These are phyloP conservation scores for Drosophila bocqueti DNA, from an alignment of 1,140 invertebrate species.

Conservation along the genomic window DNA sequence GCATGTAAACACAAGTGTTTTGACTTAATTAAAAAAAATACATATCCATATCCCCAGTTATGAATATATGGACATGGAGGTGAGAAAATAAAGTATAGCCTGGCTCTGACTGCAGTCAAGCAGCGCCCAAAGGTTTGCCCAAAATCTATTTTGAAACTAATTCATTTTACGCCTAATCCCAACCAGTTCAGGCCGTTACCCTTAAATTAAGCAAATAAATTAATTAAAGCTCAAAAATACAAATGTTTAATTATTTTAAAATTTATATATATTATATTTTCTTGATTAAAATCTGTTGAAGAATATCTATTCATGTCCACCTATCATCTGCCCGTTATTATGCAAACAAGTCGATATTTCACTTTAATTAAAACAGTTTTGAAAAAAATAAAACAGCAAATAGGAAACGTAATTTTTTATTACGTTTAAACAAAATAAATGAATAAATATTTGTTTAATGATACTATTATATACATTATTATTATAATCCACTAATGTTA, in stretches of 20 bases:
- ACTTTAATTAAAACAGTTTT: too few species aligned
- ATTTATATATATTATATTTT: not conserved
- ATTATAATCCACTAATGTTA: too few species aligned
- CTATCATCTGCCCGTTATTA: too few species aligned
- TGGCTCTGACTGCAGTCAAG: not conserved
- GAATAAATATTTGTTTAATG: too few species aligned
- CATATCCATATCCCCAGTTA: conserved; percentile 38
- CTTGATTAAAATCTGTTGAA: too few species aligned
- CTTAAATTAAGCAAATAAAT: not conserved
- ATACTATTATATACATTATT: not conserved
- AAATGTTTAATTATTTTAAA: not conserved
- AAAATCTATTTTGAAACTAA: conserved; percentile 35
- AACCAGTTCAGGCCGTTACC: not conserved
- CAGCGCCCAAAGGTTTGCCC: conserved; percentile 10
- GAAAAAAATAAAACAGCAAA: too few species aligned
- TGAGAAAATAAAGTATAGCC: conserved; percentile 19
- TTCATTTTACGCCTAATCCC: conserved; percentile 9
- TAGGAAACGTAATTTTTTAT: too few species aligned
- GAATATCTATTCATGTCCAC: too few species aligned
- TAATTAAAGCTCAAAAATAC: not conserved
- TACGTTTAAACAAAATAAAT: not conserved
- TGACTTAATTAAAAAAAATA: conserved; percentile 77
- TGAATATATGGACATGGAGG: conserved; percentile 19
- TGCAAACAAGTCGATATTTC: too few species aligned
- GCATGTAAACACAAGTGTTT: conserved; percentile 83